phyloP scores from a whole-genome alignment of 2,888 invertebrate species.

The Standfussiana lucernea region DNA sequence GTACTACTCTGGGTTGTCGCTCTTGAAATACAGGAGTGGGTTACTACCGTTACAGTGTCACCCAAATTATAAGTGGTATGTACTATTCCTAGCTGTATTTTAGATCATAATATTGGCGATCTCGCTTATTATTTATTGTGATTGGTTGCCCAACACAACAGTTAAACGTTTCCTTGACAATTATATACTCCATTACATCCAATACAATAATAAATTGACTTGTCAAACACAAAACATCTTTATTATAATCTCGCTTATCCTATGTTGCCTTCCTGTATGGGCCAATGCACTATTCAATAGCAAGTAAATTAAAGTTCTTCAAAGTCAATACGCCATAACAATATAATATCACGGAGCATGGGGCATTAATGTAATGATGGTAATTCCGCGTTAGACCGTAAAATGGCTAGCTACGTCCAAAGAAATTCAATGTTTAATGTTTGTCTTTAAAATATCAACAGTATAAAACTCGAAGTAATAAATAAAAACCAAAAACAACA shows the following conservation, averaged over 20 bases:
- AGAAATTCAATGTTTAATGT: slow-evolving; percentile 63
- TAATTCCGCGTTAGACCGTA: slow-evolving; percentile 70
- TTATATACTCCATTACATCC: neutral
- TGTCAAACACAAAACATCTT: neutral
- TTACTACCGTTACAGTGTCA: neutral
- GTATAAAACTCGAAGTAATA: neutral
- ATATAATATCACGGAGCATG: slow-evolving; percentile 72
- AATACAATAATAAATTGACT: neutral
- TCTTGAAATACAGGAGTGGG: neutral
- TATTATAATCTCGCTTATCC: neutral
- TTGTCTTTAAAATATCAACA: neutral
- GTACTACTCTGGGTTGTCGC: neutral
- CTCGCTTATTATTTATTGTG: neutral
- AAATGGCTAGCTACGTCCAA: slow-evolving; percentile 50
- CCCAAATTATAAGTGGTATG: neutral
- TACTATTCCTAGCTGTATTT: neutral
- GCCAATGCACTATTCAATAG: slow-evolving; percentile 31
- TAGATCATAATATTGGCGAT: neutral
- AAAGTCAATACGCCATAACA: slow-evolving; percentile 70
- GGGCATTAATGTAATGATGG: slow-evolving; percentile 74
- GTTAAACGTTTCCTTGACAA: too few relatives aligned
- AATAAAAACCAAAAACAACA: neutral
- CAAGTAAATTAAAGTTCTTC: slow-evolving; percentile 63
- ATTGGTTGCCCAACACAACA: neutral
- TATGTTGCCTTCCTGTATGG: neutral